A percentile compares a stretch with the other conserved stretches of the same genome.
phyloP scores from a whole-genome alignment of 2,888 invertebrate species.

The Pecten maximus region DNA sequence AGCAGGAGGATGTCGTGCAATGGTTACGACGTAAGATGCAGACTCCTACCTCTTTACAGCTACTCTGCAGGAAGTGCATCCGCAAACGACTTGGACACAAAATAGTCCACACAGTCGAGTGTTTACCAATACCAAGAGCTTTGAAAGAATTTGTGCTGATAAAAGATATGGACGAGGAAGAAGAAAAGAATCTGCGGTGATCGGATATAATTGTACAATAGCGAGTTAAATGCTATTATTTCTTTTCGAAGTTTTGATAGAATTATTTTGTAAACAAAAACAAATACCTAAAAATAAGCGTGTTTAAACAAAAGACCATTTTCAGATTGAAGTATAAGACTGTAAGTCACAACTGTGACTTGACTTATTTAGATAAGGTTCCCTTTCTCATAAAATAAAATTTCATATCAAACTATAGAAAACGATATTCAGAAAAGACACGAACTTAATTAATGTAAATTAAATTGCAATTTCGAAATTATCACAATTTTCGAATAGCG shows the following conservation, averaged over 20 bases:
- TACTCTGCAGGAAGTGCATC: conserved; percentile 80
- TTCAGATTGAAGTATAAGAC: no score
- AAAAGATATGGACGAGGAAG: conserved; percentile 72
- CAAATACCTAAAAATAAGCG: no score
- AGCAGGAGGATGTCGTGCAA: conserved; percentile 74
- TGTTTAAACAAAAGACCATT: no score
- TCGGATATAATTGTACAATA: not conserved
- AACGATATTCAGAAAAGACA: no score
- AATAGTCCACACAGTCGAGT: conserved; percentile 75
- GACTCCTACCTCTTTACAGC: conserved; percentile 78
- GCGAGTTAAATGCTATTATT: not conserved
- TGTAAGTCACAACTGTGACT: no score
- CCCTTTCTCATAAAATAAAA: no score
- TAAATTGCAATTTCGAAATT: no score
- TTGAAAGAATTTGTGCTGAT: conserved; percentile 80
- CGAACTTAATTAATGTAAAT: no score
- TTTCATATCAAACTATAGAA: no score
- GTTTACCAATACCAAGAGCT: conserved; percentile 77
- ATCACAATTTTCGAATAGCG: no score
- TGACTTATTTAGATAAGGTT: no score
- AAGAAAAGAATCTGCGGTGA: conserved; percentile 41
- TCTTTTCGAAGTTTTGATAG: not conserved
- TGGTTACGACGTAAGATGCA: conserved; percentile 77
- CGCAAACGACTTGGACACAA: conserved; percentile 79
- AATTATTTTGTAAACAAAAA: no score